phyloP scores from a whole-genome alignment of 2,113 vertebrate species.

The Thalassoma bifasciatum region DNA sequence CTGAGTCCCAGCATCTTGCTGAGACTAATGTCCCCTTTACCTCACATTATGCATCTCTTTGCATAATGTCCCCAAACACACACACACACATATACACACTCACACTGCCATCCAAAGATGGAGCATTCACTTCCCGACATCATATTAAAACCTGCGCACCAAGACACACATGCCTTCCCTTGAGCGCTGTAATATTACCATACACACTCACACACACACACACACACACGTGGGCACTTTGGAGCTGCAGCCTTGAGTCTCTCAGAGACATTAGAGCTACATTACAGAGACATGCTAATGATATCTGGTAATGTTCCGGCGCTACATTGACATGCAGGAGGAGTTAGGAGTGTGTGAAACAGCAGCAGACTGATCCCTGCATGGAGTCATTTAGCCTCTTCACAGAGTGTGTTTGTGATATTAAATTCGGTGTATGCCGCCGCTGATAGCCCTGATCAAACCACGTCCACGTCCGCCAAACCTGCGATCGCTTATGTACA shows the following conservation, averaged over 20 bases:
- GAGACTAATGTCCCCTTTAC: constrained; percentile 68
- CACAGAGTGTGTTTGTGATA: constrained; percentile 6
- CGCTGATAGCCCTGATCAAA: not conserved
- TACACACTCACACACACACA: no score
- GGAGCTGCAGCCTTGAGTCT: constrained; percentile 32
- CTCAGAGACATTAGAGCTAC: constrained; percentile 62
- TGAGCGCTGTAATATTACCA: constrained; percentile 44
- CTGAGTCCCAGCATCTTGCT: constrained; percentile 65
- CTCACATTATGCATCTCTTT: constrained; percentile 67
- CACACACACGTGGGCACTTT: constrained; percentile 10
- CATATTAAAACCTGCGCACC: constrained; percentile 55
- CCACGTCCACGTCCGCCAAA: constrained; percentile 20
- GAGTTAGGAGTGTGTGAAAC: no score
- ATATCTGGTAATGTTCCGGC: constrained; percentile 56
- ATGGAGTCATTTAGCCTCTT: constrained; percentile 11
- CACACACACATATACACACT: constrained; percentile 43
- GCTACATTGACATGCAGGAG: constrained; percentile 46
- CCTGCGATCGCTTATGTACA: constrained; percentile 15
- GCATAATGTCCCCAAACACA: constrained; percentile 61
- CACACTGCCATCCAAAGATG: constrained; percentile 37
- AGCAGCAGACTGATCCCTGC: not conserved
- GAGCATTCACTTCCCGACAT: constrained; percentile 49
- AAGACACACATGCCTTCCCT: constrained; percentile 30
- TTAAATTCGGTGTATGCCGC: constrained; percentile 15
- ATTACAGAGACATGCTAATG: constrained; percentile 66